Conservation (phyloP, 2,113 vertebrate genomes). For the Zosterops borbonicus region DNA sequence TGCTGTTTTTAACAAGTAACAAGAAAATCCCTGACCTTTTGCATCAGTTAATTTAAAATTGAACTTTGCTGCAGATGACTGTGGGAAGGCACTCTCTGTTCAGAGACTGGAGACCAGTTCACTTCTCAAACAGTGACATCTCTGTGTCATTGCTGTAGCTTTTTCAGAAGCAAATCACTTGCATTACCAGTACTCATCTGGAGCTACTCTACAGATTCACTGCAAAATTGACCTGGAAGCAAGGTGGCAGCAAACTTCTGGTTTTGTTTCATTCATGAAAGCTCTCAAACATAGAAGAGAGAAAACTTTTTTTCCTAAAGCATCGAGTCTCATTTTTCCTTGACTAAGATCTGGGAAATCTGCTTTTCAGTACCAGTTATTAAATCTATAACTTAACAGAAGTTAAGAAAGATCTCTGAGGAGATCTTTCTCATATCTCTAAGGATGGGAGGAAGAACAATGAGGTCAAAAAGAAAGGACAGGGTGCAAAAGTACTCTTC, state of each 20-base stretch:
- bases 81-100: neutral
- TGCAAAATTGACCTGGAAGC: slow-evolving; percentile 21
- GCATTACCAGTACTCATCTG: neutral
- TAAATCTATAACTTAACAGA: neutral
- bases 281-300: neutral
- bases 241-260: slow-evolving; percentile 49
- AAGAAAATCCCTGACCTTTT: neutral
- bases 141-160: neutral
- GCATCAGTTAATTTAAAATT: neutral
- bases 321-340: neutral
- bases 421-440: neutral
- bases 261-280: neutral
- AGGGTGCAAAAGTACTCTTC: neutral
- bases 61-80: neutral
- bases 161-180: neutral
- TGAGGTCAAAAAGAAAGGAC: neutral
- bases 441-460: neutral
- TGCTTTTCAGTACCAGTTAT: neutral
- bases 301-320: neutral
- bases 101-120: neutral
- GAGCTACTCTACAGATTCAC: neutral
- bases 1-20: neutral
- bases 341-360: neutral
- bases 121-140: neutral
- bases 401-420: neutral